These are phyloP conservation scores for Listronotus oregonensis DNA, from an alignment of 1,140 invertebrate genomes.

Conservation along the genomic window DNA sequence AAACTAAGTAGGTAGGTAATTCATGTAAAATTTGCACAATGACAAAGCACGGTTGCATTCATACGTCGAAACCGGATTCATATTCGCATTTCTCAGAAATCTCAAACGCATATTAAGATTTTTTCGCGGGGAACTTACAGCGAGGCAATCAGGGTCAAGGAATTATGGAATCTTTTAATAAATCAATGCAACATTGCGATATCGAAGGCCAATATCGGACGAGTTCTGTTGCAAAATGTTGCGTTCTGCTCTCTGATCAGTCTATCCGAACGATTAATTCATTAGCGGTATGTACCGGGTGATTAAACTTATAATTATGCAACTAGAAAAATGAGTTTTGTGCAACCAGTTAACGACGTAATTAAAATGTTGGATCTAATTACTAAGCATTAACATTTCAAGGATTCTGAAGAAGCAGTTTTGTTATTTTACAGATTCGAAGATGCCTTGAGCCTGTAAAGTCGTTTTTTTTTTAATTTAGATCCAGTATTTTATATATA, in stretches of 20 bases:
- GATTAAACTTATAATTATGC: constrained; percentile 11
- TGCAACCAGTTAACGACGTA: too few species aligned
- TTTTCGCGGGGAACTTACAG: constrained; percentile 8
- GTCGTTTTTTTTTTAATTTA: too few species aligned
- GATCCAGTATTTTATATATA: too few species aligned
- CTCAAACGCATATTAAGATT: constrained; percentile 13
- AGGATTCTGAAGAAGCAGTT: too few species aligned
- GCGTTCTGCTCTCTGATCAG: constrained; percentile 9
- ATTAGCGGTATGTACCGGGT: constrained; percentile 19
- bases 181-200: constrained; percentile 24
- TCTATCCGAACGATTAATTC: constrained; percentile 18
- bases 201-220: constrained; percentile 25
- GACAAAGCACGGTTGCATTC: too few species aligned
- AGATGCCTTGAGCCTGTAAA: too few species aligned
- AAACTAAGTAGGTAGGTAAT: too few species aligned
- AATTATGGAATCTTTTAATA: constrained; percentile 22
- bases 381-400: too few species aligned
- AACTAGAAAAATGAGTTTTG: too few species aligned
- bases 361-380: too few species aligned
- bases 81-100: constrained; percentile 16
- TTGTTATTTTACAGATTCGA: too few species aligned
- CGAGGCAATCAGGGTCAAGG: constrained; percentile 22
- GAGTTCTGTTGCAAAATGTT: constrained; percentile 18
- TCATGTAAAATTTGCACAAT: too few species aligned
- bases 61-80: background rate